phyloP scores from a whole-genome alignment of 2,888 invertebrate species.

The Halictus quadricinctus region DNA sequence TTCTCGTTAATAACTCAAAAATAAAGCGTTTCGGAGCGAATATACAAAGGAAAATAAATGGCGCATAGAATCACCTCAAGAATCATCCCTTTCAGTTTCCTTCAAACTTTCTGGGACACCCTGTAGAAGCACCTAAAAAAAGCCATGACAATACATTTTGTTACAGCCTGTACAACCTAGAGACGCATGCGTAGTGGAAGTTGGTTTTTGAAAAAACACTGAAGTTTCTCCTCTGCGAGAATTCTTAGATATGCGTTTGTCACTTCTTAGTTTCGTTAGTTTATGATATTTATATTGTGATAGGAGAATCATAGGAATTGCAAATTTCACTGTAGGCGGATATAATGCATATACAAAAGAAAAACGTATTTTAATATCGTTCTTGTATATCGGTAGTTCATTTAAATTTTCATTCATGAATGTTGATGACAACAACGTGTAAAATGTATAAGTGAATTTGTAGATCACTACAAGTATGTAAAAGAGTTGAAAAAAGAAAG shows the following conservation, averaged over 20 bases:
- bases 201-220: not conserved
- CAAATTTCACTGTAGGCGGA: conserved; percentile 1
- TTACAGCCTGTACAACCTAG: not conserved
- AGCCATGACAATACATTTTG: too few species aligned
- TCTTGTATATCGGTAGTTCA: not conserved
- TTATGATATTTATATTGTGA: conserved; percentile 45
- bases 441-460: conserved; percentile 7
- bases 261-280: conserved; percentile 29
- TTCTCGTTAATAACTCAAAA: too few species aligned
- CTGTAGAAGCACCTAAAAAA: too few species aligned
- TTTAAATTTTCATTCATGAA: not conserved
- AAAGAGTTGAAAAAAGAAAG: conserved; percentile 8
- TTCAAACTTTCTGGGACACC: too few species aligned
- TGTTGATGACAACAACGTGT: not conserved
- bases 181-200: not conserved
- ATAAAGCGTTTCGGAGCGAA: too few species aligned
- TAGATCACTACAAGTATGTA: conserved; percentile 12
- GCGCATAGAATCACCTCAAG: too few species aligned
- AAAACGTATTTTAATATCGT: conserved; percentile 7
- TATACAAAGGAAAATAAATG: too few species aligned
- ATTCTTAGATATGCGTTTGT: not conserved
- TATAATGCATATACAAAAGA: conserved; percentile 14
- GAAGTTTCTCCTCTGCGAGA: not conserved
- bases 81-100: too few species aligned
- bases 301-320: not conserved